phyloP scores from a whole-genome alignment of 2,113 vertebrate species.

The Verasper variegatus region DNA sequence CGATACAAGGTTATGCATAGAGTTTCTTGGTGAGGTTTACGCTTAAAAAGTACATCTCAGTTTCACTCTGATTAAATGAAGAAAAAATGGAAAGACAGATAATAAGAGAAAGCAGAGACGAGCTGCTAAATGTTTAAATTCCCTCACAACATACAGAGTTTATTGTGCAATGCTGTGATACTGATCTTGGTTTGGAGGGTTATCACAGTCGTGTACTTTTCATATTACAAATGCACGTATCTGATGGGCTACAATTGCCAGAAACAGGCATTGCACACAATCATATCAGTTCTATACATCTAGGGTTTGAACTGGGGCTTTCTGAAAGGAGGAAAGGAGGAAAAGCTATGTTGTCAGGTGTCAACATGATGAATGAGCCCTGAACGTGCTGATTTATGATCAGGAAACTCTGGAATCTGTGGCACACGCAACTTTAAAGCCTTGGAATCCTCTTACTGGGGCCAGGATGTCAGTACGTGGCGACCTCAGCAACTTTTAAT shows the following conservation, averaged over 20 bases:
- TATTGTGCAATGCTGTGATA: not conserved
- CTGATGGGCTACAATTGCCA: not conserved
- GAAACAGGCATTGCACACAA: not conserved
- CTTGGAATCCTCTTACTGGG: not conserved
- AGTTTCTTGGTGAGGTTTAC: no score
- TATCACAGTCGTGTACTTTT: not conserved
- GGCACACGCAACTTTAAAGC: slow-evolving; percentile 25
- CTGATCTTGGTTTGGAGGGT: not conserved
- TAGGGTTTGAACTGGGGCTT: not conserved
- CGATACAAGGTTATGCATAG: no score
- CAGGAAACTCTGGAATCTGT: slow-evolving; percentile 46
- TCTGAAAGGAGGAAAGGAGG: slow-evolving; percentile 15
- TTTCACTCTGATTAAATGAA: not conserved
- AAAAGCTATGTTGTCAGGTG: slow-evolving; percentile 28
- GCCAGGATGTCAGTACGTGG: slow-evolving; percentile 22
- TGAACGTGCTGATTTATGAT: slow-evolving; percentile 51
- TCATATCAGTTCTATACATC: not conserved
- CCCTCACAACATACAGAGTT: not conserved
- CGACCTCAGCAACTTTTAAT: slow-evolving; percentile 33
- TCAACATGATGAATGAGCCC: slow-evolving; percentile 56
- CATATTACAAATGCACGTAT: not conserved
- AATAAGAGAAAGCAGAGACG: no score
- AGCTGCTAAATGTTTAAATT: no score
- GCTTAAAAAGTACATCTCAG: no score
- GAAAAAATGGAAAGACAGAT: not conserved